Conservation (phyloP, 2,888 invertebrate species). For the Mongoloraphidia duomilia region DNA sequence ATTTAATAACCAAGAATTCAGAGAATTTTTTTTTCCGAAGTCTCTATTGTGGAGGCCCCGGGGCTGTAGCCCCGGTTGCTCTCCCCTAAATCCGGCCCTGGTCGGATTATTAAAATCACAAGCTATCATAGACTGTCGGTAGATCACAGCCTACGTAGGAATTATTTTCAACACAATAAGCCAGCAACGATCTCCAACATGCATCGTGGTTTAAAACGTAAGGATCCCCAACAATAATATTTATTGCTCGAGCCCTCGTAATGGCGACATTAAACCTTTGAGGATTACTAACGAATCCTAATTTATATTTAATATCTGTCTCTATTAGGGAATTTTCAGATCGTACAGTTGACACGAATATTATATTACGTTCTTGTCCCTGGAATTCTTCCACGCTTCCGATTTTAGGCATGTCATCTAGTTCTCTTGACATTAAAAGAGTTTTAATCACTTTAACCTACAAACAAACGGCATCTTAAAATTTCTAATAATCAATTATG, state of each 20-base stretch:
- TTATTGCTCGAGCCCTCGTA: constrained; percentile 65
- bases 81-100: too few species aligned
- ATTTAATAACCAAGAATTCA: too few species aligned
- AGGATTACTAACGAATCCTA: constrained; percentile 61
- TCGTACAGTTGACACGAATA: constrained; percentile 58
- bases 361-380: constrained; percentile 61
- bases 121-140: constrained; percentile 20
- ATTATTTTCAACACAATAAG: constrained; percentile 44
- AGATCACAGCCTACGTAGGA: constrained; percentile 58
- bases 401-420: constrained; percentile 45
- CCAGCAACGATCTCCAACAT: constrained; percentile 51
- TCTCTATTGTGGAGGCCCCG: too few species aligned
- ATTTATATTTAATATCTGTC: constrained; percentile 34
- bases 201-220: constrained; percentile 47
- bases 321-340: constrained; percentile 30
- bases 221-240: constrained; percentile 76
- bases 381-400: constrained; percentile 80
- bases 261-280: constrained; percentile 81
- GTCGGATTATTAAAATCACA: too few species aligned
- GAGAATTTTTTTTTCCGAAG: too few species aligned
- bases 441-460: constrained; percentile 48
- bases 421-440: constrained; percentile 35
- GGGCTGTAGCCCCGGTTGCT: too few species aligned
- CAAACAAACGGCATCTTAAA: constrained; percentile 16
- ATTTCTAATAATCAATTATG: too few species aligned